Percentiles rank a stretch among this genome's conserved stretches.
These are phyloP conservation scores for Indicator indicator DNA, from an alignment of 2,113 vertebrate genomes.

Conservation along the genomic window DNA sequence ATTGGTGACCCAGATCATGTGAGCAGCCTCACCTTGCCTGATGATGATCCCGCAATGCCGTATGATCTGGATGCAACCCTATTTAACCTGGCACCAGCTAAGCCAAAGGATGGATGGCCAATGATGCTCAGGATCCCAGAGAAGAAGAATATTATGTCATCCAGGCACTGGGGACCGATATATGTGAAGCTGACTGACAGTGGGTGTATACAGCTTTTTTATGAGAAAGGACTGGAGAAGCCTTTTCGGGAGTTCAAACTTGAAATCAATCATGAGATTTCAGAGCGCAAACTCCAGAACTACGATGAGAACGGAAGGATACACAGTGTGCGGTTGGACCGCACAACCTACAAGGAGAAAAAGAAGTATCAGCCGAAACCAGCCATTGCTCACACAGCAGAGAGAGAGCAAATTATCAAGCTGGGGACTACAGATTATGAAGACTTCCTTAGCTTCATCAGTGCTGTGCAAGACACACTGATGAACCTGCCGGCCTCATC, in stretches of 20 bases:
- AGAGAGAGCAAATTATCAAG: slow-evolving; percentile 86
- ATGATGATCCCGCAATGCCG: slow-evolving; percentile 78
- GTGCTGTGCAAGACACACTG: slow-evolving; percentile 79
- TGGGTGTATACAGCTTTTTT: slow-evolving; percentile 84
- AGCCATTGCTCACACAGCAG: slow-evolving; percentile 80
- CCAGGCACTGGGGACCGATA: slow-evolving; percentile 94
- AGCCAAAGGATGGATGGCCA: slow-evolving; percentile 84
- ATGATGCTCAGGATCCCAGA: slow-evolving; percentile 94
- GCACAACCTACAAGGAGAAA: slow-evolving; percentile 86
- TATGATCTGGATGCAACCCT: slow-evolving; percentile 58
- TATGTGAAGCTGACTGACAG: slow-evolving; percentile 80
- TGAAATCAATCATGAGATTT: slow-evolving; percentile 83
- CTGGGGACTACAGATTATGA: slow-evolving; percentile 85
- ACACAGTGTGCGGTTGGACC: slow-evolving; percentile 86
- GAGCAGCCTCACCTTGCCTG: slow-evolving; percentile 67
- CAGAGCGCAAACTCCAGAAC: slow-evolving; percentile 87
- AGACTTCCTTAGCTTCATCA: slow-evolving; percentile 86
- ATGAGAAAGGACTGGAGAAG: slow-evolving; percentile 88
- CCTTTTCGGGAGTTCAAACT: slow-evolving; percentile 87
- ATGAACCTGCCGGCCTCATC: slow-evolving; percentile 76
- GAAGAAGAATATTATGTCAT: slow-evolving; percentile 94
- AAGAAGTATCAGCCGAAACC: slow-evolving; percentile 88
- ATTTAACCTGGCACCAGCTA: slow-evolving; percentile 63
- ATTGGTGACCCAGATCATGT: slow-evolving; percentile 80
- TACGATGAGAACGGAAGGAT: slow-evolving; percentile 87